These are phyloP conservation scores for Rhizomys pruinosus DNA, from an alignment of 2,113 vertebrate genomes.

Conservation along the genomic window DNA sequence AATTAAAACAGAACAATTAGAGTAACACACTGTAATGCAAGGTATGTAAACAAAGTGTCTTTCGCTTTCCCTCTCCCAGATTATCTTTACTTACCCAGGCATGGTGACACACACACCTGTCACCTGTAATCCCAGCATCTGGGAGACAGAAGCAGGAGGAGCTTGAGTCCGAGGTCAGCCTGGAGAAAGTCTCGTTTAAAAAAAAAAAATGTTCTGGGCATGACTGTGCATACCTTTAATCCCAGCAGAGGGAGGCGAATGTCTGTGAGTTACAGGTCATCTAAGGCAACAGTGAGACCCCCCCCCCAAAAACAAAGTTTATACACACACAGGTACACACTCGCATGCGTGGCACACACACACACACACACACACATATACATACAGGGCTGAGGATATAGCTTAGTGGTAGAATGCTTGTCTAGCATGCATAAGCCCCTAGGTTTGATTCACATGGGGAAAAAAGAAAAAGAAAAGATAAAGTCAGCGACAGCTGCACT, in stretches of 20 bases:
- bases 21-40: background rate
- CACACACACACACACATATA: too few relatives aligned
- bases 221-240: too few relatives aligned
- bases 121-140: background rate
- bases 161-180: background rate
- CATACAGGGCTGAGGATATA: background rate
- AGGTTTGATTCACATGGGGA: background rate
- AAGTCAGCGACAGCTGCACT: background rate
- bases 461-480: background rate
- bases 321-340: too few relatives aligned
- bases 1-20: background rate
- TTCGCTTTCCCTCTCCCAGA: background rate
- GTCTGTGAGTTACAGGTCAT: too few relatives aligned
- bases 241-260: too few relatives aligned
- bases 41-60: background rate
- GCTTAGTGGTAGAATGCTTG: background rate
- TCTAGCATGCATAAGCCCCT: background rate
- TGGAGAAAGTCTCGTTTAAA: background rate
- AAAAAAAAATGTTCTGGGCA: background rate
- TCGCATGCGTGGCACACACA: too few relatives aligned
- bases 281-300: too few relatives aligned
- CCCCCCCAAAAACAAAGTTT: too few relatives aligned
- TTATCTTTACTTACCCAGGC: background rate
- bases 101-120: background rate
- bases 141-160: background rate